Conservation (phyloP, 2,888 invertebrate species). For the Lochmaea crataegi region DNA sequence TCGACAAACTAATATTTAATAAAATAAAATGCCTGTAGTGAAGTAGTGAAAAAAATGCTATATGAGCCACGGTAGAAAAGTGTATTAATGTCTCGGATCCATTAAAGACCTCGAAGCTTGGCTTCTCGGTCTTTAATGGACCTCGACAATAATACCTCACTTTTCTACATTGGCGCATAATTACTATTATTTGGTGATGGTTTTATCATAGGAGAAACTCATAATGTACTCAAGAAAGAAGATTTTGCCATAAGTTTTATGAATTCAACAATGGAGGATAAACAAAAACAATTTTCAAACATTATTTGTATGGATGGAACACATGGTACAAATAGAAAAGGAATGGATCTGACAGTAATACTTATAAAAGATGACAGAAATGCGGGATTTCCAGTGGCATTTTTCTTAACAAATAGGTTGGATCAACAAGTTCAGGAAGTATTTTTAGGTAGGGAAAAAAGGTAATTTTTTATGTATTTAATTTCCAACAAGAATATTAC, state of each 20-base stretch:
- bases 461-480: no score
- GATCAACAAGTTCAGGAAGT: slow-evolving; percentile 39
- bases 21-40: no score
- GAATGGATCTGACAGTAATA: slow-evolving; percentile 15
- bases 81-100: no score
- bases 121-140: no score
- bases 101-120: no score
- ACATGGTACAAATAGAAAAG: background rate
- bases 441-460: slow-evolving; percentile 36
- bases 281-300: slow-evolving; percentile 20
- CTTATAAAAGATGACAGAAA: slow-evolving; percentile 43
- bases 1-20: no score
- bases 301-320: slow-evolving; percentile 5
- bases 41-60: no score
- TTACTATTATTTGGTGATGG: no score
- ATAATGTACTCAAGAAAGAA: slow-evolving; percentile 37
- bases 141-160: no score
- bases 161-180: no score
- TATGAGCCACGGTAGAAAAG: no score
- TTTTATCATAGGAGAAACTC: slow-evolving; percentile 37
- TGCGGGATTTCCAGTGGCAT: slow-evolving; percentile 41
- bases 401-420: slow-evolving; percentile 39
- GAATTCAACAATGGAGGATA: slow-evolving; percentile 41
- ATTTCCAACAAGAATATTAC: slow-evolving; percentile 16
- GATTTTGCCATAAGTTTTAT: slow-evolving; percentile 45